Evolutionary conservation across 2,797 vertebrate genomes (phyloP), one percentile per base, ranked within the genome.

Genomic region (Denticeps clupeoides): DNA sequence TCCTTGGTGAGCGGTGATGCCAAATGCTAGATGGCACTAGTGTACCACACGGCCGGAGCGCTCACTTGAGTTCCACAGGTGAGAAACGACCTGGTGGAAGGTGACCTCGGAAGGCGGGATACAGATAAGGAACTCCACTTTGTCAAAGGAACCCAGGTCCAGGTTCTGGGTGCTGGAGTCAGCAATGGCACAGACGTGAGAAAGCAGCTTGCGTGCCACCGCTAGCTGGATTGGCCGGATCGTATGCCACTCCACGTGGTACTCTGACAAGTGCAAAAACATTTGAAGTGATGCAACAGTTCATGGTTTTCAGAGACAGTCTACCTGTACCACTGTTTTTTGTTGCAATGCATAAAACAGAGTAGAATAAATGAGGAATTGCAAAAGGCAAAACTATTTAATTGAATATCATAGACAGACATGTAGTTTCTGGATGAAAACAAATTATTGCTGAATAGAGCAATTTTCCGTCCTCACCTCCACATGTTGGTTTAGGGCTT

Each of bases 161-260:
- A 99, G 82, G 66, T 96, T 96, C 62, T 97, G 93, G 38, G 94
- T 93, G 73, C 92, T 96, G 72, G 93, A 96, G 65, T 99, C 94
- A 4, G 94, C 94, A 23, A 99, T 94, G 19, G 93, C 95, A 53
- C 93, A 97, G 62, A 97, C 87, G 1, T 97, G 93, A 13, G 94
- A 97, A 40, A 99, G 81, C 45, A 99, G 79, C 71, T 99, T 97
- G 69, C 96, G 86, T 13, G 94, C 94, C 65, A 97, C 90, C 0
- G 92, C 92, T 51, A 97, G 73, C 79, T 99, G 94, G 68, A 95
- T 87, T 5, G 94, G 90, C 37, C 86, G 87, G 15, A 93, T 71
- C 37, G 85, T 78, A 16, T 77, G 82, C 52, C 84, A 84, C 49
- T 90, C 84, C 29, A 79, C 64, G 0, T 59, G 74, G 61, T 82